Conservation (phyloP, 2,797 vertebrate genomes). For the Danio tinwini region DNA sequence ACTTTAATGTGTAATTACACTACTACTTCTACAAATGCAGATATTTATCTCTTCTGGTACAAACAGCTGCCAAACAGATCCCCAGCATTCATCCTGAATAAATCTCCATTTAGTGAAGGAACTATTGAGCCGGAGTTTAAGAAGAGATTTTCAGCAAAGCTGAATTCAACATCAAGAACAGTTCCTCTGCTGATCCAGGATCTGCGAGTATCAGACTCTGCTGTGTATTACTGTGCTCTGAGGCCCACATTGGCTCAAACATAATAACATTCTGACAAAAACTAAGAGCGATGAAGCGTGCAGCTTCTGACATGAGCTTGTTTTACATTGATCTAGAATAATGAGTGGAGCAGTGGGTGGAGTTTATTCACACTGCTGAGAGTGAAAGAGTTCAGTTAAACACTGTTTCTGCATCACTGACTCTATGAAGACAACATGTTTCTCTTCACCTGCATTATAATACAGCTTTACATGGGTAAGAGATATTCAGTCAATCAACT, state of each 20-base stretch:
- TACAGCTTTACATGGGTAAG: no score
- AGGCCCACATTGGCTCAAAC: not conserved
- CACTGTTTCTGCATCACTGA: no score
- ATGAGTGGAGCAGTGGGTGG: no score
- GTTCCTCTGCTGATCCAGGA: constrained; percentile 7
- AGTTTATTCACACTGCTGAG: no score
- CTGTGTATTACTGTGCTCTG: constrained; percentile 25
- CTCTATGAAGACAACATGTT: no score
- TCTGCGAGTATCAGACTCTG: constrained; percentile 13
- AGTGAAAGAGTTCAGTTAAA: no score
- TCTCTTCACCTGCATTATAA: no score
- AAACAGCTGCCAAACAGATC: constrained; percentile 11
- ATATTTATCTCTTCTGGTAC: constrained; percentile 51
- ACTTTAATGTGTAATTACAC: not conserved
- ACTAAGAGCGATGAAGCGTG: not conserved
- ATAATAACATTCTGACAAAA: not conserved
- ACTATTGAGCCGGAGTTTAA: not conserved
- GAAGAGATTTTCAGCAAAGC: not conserved
- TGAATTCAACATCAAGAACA: not conserved
- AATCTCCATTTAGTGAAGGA: not conserved
- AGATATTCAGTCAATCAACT: no score
- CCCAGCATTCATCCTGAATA: constrained; percentile 16
- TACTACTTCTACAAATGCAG: not conserved
- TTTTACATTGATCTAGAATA: no score
- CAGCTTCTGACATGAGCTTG: no score